Conservation (phyloP, 2,113 vertebrate genomes). For the Leucosticte australis region DNA sequence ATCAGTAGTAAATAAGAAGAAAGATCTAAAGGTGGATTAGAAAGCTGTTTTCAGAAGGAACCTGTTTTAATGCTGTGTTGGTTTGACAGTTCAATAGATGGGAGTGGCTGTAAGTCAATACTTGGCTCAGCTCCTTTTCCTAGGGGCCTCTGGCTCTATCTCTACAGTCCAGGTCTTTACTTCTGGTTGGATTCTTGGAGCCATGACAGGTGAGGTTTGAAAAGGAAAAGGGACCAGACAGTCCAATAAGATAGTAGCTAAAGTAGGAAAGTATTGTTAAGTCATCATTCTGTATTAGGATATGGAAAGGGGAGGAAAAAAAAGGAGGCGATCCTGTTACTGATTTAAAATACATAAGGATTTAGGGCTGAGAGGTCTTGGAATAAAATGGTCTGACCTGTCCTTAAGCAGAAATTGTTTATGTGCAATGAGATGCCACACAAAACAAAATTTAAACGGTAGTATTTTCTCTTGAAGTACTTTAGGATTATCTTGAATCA, state of each 20-base stretch:
- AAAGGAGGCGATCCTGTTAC: background rate
- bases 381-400: background rate
- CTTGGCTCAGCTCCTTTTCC: slow-evolving; percentile 9
- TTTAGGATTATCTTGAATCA: background rate
- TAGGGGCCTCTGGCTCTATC: background rate
- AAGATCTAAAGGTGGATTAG: background rate
- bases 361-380: background rate
- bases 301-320: fast-evolving
- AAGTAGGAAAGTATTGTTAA: background rate
- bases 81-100: slow-evolving; percentile 45
- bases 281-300: background rate
- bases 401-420: background rate
- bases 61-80: slow-evolving; percentile 7
- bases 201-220: background rate
- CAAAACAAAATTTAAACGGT: background rate
- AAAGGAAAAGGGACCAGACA: background rate
- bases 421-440: background rate
- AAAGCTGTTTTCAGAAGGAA: slow-evolving; percentile 15
- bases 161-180: background rate
- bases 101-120: slow-evolving; percentile 61
- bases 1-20: background rate
- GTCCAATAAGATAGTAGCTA: background rate
- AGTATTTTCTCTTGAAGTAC: background rate
- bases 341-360: background rate
- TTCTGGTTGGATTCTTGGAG: background rate